Percentiles rank a stretch among this genome's conserved stretches.
These are phyloP conservation scores for Andrena camellia DNA, from an alignment of 2,888 invertebrate genomes.

Conservation along the genomic window DNA sequence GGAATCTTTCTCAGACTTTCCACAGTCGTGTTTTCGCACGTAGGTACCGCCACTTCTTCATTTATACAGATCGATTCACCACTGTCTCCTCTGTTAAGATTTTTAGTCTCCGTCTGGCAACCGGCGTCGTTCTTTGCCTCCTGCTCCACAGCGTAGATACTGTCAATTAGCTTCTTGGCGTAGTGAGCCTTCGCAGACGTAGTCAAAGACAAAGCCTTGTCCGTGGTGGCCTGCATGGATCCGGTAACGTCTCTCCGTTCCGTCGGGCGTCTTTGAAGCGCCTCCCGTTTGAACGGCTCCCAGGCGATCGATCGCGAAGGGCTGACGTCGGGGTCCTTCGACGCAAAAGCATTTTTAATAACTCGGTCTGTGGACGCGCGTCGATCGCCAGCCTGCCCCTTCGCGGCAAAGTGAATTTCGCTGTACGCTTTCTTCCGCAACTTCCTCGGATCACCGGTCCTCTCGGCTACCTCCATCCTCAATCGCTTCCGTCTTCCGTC, in stretches of 20 bases:
- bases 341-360: neutral
- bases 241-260: neutral
- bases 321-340: neutral
- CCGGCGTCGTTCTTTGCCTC: neutral
- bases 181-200: neutral
- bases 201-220: constrained; percentile 28
- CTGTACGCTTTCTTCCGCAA: constrained; percentile 13
- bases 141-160: neutral
- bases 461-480: neutral
- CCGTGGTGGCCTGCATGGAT: neutral
- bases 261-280: neutral
- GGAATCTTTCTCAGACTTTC: neutral
- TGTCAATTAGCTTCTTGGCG: constrained; percentile 11
- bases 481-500: too few species aligned
- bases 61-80: too few species aligned
- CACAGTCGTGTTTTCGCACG: too few species aligned
- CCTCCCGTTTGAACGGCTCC: neutral
- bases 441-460: neutral
- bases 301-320: neutral
- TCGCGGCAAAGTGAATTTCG: neutral
- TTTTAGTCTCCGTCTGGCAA: neutral
- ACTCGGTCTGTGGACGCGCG: neutral
- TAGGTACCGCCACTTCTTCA: too few species aligned
- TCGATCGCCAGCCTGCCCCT: neutral
- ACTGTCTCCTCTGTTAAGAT: too few species aligned